phyloP scores from a whole-genome alignment of 2,113 vertebrate species.

The Crotalus helleri region DNA sequence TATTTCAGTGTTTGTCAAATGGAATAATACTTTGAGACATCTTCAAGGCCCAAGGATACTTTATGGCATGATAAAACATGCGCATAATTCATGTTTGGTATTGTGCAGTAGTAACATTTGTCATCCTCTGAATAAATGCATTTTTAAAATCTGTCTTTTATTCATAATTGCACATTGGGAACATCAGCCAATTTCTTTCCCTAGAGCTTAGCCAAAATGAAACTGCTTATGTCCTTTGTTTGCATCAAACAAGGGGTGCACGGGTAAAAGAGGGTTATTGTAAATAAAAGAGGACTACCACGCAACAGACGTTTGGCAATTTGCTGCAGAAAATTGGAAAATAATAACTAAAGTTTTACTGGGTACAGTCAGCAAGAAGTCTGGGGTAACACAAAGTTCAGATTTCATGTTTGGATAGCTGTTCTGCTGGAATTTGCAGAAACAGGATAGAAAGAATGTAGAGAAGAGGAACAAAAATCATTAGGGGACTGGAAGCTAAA shows the following conservation, averaged over 20 bases:
- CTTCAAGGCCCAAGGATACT: constrained; percentile 35
- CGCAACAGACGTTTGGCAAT: background rate
- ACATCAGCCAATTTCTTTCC: background rate
- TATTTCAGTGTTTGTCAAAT: constrained; percentile 41
- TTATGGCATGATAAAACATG: constrained; percentile 21
- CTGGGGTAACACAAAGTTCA: background rate
- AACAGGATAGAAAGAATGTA: background rate
- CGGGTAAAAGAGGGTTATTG: background rate
- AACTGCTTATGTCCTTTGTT: background rate
- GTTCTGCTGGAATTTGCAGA: background rate
- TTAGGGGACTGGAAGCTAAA: background rate
- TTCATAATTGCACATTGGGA: constrained; percentile 20
- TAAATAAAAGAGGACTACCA: background rate
- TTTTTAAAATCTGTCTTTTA: constrained; percentile 37
- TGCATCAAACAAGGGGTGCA: background rate
- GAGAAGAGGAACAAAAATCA: background rate
- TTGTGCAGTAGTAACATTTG: background rate
- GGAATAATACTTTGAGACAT: constrained; percentile 35
- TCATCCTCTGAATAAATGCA: constrained; percentile 38
- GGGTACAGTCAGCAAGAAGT: background rate
- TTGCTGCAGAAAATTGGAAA: background rate
- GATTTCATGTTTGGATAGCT: background rate
- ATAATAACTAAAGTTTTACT: background rate
- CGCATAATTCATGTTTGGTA: constrained; percentile 28
- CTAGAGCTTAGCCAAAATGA: background rate